A percentile compares a stretch with the other conserved stretches of the same genome.
phyloP scores from a whole-genome alignment of 2,113 vertebrate species.

The Pimephales promelas region DNA sequence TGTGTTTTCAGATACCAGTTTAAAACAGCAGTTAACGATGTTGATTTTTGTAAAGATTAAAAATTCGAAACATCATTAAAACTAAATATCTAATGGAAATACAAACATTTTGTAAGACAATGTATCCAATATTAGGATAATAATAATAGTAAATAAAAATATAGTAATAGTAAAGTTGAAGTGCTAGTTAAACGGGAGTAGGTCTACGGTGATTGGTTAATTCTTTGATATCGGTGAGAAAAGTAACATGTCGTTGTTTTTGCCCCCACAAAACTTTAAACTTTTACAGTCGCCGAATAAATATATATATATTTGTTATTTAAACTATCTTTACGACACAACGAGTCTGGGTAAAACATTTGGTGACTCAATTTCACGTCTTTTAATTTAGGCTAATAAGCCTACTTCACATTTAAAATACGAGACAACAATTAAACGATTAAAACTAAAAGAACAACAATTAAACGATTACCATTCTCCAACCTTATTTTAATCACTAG shows the following conservation, averaged over 20 bases:
- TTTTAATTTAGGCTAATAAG: too few relatives aligned
- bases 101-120: too few relatives aligned
- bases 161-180: too few relatives aligned
- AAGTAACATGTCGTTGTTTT: neutral
- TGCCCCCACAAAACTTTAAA: fast-evolving
- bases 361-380: neutral
- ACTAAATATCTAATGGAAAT: neutral
- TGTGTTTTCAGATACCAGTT: neutral
- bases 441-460: neutral
- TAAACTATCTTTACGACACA: neutral
- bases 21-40: neutral
- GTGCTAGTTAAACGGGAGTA: too few relatives aligned
- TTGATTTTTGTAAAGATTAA: neutral
- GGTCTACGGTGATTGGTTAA: too few relatives aligned
- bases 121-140: too few relatives aligned
- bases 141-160: too few relatives aligned
- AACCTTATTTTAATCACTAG: neutral
- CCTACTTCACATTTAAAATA: too few relatives aligned
- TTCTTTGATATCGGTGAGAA: neutral
- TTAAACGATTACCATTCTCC: neutral
- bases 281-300: neutral
- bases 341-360: neutral
- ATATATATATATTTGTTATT: neutral
- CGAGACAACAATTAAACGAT: neutral
- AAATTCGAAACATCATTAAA: neutral